Conservation (phyloP, 2,888 invertebrate genomes). For the Anagyrus pseudococci region DNA sequence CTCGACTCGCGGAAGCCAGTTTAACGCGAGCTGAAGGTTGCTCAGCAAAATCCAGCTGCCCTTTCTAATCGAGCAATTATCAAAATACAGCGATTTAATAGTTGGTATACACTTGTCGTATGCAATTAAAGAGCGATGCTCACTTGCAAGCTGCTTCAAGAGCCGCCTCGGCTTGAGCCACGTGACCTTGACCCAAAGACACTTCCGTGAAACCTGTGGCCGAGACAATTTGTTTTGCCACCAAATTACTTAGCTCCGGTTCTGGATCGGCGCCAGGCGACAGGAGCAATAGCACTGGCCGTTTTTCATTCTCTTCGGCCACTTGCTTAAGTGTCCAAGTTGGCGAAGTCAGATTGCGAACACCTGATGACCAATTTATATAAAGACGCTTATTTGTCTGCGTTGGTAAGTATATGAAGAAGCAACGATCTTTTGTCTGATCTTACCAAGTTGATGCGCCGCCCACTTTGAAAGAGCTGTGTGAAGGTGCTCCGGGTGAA, state of each 20-base stretch:
- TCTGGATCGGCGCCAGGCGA: constrained; percentile 93
- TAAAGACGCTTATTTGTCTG: background rate
- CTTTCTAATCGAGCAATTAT: too few relatives aligned
- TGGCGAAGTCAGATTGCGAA: constrained; percentile 66
- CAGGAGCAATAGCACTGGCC: constrained; percentile 84
- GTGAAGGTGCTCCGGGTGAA: constrained; percentile 84
- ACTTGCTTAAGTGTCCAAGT: constrained; percentile 67
- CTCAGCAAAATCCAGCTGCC: constrained; percentile 58
- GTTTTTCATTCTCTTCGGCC: constrained; percentile 66
- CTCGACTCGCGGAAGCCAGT: constrained; percentile 57
- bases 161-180: constrained; percentile 63
- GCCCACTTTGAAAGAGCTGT: constrained; percentile 78
- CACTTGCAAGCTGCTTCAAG: constrained; percentile 64
- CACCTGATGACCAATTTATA: constrained; percentile 43
- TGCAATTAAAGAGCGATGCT: constrained; percentile 3
- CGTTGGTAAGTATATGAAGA: too few relatives aligned
- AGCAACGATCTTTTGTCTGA: background rate
- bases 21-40: constrained; percentile 57
- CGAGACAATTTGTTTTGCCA: constrained; percentile 55
- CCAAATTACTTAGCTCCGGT: constrained; percentile 76
- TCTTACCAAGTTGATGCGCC: constrained; percentile 54
- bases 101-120: background rate
- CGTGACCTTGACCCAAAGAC: constrained; percentile 83
- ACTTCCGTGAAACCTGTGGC: constrained; percentile 64
- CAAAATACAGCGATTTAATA: background rate